Conservation (phyloP, 2,113 vertebrate genomes). For the Pan paniscus region DNA sequence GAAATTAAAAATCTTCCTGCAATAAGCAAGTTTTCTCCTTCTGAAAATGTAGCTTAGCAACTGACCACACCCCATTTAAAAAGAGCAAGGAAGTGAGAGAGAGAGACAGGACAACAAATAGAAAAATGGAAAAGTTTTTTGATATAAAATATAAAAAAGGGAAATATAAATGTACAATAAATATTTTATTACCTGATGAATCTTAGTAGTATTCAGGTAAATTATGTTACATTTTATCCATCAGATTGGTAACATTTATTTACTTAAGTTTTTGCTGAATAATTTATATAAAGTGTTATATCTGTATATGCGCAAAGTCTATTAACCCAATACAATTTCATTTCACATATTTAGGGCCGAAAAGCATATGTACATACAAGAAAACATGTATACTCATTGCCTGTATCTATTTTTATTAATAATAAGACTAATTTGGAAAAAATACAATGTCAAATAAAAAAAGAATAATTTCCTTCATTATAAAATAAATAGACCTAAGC, state of each 20-base stretch:
- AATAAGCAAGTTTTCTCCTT: constrained; percentile 48
- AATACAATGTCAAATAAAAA: not conserved
- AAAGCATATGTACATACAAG: not conserved
- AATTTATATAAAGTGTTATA: not conserved
- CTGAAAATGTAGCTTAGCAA: constrained; percentile 18
- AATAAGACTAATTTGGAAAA: not conserved
- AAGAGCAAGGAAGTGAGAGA: not conserved
- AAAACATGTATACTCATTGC: not conserved
- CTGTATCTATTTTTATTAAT: not conserved
- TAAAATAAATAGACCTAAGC: not conserved
- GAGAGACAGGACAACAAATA: not conserved
- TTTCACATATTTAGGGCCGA: not conserved
- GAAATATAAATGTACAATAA: not conserved
- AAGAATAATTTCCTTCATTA: not conserved
- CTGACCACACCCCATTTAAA: not conserved
- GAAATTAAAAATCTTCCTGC: constrained; percentile 43
- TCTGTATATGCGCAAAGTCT: not conserved
- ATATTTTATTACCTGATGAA: not conserved
- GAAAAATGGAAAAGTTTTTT: not conserved
- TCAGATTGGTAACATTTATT: not conserved
- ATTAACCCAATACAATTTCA: not conserved
- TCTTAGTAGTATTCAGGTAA: not conserved
- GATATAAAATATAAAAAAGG: not conserved
- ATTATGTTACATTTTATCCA: not conserved
- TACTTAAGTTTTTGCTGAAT: not conserved